phyloP scores from a whole-genome alignment of 2,888 invertebrate species.

The Unio pictorum region DNA sequence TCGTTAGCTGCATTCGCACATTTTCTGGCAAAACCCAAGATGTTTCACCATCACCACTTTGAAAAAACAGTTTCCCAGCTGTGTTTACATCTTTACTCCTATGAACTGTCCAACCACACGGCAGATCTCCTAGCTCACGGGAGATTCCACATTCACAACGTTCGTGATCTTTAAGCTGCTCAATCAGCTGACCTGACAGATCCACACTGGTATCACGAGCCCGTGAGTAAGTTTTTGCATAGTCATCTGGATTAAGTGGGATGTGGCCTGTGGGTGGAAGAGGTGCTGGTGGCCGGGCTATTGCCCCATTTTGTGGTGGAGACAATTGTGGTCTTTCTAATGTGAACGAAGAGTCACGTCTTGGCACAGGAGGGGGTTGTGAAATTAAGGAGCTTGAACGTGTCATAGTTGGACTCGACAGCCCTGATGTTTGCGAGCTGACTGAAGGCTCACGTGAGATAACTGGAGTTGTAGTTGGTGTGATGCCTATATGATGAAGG shows the following conservation, averaged over 20 bases:
- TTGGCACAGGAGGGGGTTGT: background rate
- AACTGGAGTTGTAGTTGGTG: background rate
- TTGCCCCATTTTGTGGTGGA: background rate
- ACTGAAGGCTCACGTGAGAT: background rate
- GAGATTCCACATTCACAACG: constrained; percentile 58
- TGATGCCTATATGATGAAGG: constrained; percentile 2
- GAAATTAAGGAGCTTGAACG: background rate
- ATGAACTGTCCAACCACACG: constrained; percentile 55
- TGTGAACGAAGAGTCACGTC: background rate
- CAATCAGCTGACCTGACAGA: constrained; percentile 42
- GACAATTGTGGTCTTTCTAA: constrained; percentile 1
- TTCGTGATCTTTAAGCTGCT: constrained; percentile 46
- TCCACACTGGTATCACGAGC: constrained; percentile 43
- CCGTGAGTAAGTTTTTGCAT: constrained; percentile 39
- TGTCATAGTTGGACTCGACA: background rate
- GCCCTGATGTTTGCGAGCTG: background rate
- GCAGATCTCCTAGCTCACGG: constrained; percentile 44
- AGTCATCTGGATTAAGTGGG: constrained; percentile 14
- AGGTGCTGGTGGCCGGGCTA: constrained; percentile 37
- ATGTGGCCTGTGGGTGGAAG: constrained; percentile 21
- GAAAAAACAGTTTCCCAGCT: constrained; percentile 47
- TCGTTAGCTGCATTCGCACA: constrained; percentile 38
- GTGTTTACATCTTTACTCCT: constrained; percentile 46
- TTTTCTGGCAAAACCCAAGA: constrained; percentile 49
- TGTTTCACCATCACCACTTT: constrained; percentile 45